phyloP scores from a whole-genome alignment of 92 coral and sea anemone genomes.

The Micromussa lordhowensis region DNA sequence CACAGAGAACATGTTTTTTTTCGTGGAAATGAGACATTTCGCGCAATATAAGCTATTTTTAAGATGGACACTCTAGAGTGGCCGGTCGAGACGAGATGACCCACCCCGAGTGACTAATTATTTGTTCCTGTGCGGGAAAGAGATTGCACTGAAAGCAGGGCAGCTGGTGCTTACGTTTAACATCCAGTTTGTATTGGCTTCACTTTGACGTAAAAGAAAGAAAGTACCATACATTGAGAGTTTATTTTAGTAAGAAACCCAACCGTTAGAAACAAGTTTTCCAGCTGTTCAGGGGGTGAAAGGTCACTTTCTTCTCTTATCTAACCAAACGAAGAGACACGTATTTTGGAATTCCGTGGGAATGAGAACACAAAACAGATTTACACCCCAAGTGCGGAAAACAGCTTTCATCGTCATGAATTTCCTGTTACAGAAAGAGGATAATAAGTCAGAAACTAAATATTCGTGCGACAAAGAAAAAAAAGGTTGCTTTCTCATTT shows the following conservation, averaged over 20 bases:
- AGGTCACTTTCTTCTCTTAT: conserved; percentile 34
- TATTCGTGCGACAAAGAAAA: conserved; percentile 21
- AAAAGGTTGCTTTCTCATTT: background rate
- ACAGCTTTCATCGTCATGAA: conserved; percentile 9
- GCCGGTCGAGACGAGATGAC: background rate
- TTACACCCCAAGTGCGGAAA: conserved; percentile 24
- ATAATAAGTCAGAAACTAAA: conserved; percentile 8
- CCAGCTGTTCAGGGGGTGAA: conserved; percentile 41
- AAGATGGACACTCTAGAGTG: background rate
- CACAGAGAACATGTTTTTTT: background rate
- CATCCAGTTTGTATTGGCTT: background rate
- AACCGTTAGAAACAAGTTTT: conserved; percentile 10
- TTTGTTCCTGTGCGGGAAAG: conserved; percentile 4
- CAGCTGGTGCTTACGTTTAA: conserved; percentile 10
- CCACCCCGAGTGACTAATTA: conserved; percentile 16
- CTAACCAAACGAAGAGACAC: conserved; percentile 25
- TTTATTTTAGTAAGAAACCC: background rate
- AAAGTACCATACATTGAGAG: background rate
- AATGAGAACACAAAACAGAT: conserved; percentile 10
- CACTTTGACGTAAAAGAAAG: background rate
- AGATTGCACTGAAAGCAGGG: background rate
- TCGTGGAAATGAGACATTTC: conserved; percentile 16
- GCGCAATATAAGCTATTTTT: conserved; percentile 36
- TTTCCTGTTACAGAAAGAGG: conserved; percentile 35
- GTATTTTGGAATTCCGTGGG: conserved; percentile 16